Base-by-base conservation (phyloP, 2,797 vertebrate genomes). In the Paguma larvata region DNA sequence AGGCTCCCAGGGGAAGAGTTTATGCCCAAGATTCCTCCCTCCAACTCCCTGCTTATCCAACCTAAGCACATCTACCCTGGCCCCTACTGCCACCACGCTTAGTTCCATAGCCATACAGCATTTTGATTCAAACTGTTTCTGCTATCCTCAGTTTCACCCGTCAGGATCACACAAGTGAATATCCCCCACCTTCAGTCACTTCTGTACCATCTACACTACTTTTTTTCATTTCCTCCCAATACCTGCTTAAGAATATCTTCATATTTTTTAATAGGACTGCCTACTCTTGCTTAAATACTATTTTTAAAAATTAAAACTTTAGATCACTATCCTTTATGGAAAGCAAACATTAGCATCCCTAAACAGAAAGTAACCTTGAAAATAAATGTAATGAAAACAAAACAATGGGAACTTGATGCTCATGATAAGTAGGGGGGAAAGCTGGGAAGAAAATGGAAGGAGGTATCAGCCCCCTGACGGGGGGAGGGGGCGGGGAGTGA, bases 321-420 rank as follows among this genome's bases (percentile, higher is more conserved):
- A 38, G 41, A 73, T 53, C 75, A 62, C 41, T 77, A 48, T 63
- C 13, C 34, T 75, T 68, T 48, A 34, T 72, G 70, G 48, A 84
- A 92, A 97, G 82, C 46, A 95, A 88, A 85, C 46, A 84, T 84
- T 38, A 56, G 46, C 91, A 78, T 85, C 62, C 46, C 86, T 94
- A 88, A 94, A 41, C 56, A 82, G 83, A 94, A 75, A 87, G 44
- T 19, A 80, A 32, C 44, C 27, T 48, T 72, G 63, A 95, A 95
- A 86, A 80, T 38, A 88, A 82, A 59, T 30, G 32, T 59, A 90
- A 44, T 38, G 83, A 21, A 65, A 85, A 93, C 15, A 70, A 70
- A 79, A 65, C 27, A 44, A 13, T 10, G 48, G 18, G 15, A 19
- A 15, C 48, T 53, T 4, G 23, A 59, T 3, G 34, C 56, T 8